Conservation (phyloP, 2,113 vertebrate genomes). For the Microtus montanus region DNA sequence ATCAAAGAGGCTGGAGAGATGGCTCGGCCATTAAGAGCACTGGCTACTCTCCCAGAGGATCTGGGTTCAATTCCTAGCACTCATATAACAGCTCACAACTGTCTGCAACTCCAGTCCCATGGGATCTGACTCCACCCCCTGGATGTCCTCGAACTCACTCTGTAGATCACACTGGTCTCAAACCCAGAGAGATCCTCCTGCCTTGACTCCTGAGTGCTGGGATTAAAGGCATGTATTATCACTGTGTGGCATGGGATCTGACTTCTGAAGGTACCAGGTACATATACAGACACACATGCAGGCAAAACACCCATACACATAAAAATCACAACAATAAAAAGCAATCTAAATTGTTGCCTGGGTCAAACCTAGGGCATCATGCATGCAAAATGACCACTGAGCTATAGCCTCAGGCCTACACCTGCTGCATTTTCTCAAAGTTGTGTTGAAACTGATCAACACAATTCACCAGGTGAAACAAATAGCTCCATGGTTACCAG, state of each 20-base stretch:
- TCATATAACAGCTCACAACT: neutral
- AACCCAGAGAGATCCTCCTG: neutral
- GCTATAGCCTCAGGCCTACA: neutral
- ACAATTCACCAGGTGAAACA: neutral
- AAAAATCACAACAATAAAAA: conserved; percentile 16
- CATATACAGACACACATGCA: no score
- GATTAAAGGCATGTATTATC: neutral
- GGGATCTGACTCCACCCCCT: neutral
- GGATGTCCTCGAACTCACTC: neutral
- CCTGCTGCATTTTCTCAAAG: neutral
- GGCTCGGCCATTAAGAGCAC: no score
- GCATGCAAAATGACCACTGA: neutral
- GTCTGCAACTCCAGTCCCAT: neutral
- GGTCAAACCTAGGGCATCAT: neutral
- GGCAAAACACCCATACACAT: neutral
- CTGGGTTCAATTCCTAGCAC: neutral
- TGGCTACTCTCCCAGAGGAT: neutral
- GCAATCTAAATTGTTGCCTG: neutral
- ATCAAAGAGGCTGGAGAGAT: neutral
- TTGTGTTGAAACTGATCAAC: neutral
- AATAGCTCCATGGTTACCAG: neutral
- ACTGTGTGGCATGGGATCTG: neutral
- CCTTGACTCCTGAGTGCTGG: neutral
- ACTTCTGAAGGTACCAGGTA: neutral
- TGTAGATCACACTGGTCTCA: neutral